Evolutionary conservation across 1,140 invertebrate species (phyloP), one percentile per base, ranked within the genome.

Genomic region (Elymnias hypermnestra): DNA sequence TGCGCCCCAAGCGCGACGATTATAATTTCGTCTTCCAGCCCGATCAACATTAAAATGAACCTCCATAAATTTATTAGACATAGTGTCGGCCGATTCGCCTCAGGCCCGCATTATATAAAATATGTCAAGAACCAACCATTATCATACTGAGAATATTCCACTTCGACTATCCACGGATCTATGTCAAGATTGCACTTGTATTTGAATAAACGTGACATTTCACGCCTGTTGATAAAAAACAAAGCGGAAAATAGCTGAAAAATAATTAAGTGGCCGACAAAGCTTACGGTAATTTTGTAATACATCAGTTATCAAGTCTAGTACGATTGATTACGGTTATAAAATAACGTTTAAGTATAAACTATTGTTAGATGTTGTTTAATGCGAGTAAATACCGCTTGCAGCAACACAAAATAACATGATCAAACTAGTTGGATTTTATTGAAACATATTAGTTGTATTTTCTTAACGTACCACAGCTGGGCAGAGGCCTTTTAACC

Each of bases 1-100:
- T 61, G 57, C 64, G 76, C 78, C 78, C 57, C 63, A 52, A 83
- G 82, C 78, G 54, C 72, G 68, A 72, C 71, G 75, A 79, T 83
- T 83, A 83, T 83, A 74, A 79, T 84, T 33, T 33, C 29, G 29
- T 33, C 29, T 85, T 79, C 71, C 76, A 83, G 62, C 72, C 51
- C 81, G 82, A 82, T 85, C 76, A 82, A 78, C 78, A 75, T 78
- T 71, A 84, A 82, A 79, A 84, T 82, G 81, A 71, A 83, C 63
- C 72, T 63, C 63, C 75, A 82, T 85, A 85, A 82, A 85, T 85
- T 85, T 85, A 83, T 85, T 81, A 83, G 81, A 83, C 78, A 79
- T 79, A 79, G 75, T 79, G 82, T 85, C 78, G 78, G 82, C 63
- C 62, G 49, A 49, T 40, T 63, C 43, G 76, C 82, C 78, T 46